These are phyloP conservation scores for Drosophila kokeensis DNA, from an alignment of 2,888 invertebrate genomes.

Conservation along the genomic window DNA sequence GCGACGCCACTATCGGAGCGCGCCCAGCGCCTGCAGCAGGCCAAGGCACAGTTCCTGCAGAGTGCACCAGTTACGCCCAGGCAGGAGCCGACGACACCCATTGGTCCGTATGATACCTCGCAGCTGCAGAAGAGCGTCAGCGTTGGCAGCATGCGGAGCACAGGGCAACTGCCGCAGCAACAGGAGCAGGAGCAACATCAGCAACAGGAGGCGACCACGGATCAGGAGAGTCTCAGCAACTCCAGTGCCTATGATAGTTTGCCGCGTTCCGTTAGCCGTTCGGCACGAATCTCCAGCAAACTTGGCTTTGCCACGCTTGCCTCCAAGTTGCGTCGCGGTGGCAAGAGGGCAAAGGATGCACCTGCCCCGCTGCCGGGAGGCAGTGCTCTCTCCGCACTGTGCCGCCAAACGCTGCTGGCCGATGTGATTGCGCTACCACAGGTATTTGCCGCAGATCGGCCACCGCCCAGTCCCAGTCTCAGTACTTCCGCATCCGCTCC, in stretches of 20 bases:
- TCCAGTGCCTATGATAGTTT: slow-evolving; percentile 86
- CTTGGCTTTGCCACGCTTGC: slow-evolving; percentile 87
- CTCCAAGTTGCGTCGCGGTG: slow-evolving; percentile 86
- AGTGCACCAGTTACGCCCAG: slow-evolving; percentile 69
- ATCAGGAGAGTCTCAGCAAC: slow-evolving; percentile 83
- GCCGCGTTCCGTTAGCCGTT: slow-evolving; percentile 84
- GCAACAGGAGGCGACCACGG: slow-evolving; percentile 67
- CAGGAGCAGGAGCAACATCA: slow-evolving; percentile 12
- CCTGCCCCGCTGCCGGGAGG: slow-evolving; percentile 81
- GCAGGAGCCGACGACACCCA: slow-evolving; percentile 83
- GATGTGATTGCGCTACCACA: slow-evolving; percentile 85
- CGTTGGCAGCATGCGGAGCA: slow-evolving; percentile 89
- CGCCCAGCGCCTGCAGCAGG: slow-evolving; percentile 88
- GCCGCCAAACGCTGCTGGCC: slow-evolving; percentile 91
- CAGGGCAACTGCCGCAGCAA: slow-evolving; percentile 21
- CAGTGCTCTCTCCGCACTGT: slow-evolving; percentile 89
- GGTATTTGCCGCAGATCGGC: slow-evolving; percentile 43
- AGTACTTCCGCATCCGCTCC: slow-evolving; percentile 15
- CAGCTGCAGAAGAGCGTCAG: slow-evolving; percentile 90
- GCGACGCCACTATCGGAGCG: slow-evolving; percentile 84
- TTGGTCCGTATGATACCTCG: slow-evolving; percentile 84
- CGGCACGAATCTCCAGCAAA: slow-evolving; percentile 84
- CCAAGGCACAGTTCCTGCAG: slow-evolving; percentile 90
- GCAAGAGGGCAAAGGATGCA: slow-evolving; percentile 67
- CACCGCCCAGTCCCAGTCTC: slow-evolving; percentile 62